Percentiles rank a stretch among this genome's conserved stretches.
phyloP scores from a whole-genome alignment of 1,140 invertebrate species.

The Pomacea maculata region DNA sequence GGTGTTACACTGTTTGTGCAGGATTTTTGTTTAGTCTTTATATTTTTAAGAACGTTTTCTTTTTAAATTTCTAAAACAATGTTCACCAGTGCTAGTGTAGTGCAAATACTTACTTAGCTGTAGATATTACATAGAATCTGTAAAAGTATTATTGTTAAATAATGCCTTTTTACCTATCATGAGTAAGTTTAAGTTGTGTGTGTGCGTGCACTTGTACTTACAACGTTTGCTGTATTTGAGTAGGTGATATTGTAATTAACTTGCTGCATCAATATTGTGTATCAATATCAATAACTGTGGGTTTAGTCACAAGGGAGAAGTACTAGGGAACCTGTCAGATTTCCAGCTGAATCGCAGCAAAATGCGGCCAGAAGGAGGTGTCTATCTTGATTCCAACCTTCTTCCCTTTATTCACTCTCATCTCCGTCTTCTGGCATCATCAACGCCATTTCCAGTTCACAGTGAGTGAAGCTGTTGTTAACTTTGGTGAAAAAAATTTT shows the following conservation, averaged over 20 bases:
- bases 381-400: slow-evolving; percentile 56
- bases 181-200: not conserved
- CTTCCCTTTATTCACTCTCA: slow-evolving; percentile 40
- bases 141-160: not conserved
- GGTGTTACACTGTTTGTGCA: no score
- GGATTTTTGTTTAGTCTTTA: no score
- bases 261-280: not conserved
- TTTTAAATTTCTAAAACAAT: not conserved
- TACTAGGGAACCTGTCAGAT: slow-evolving; percentile 62
- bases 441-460: slow-evolving; percentile 14
- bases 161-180: not conserved
- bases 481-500: no score
- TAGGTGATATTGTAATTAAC: not conserved
- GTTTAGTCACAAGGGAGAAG: slow-evolving; percentile 56
- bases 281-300: not conserved
- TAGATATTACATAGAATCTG: not conserved
- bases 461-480: not conserved
- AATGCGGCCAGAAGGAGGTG: slow-evolving; percentile 47
- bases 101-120: not conserved
- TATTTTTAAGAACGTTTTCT: no score
- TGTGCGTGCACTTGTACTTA: not conserved
- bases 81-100: not conserved
- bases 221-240: not conserved
- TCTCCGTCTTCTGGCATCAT: slow-evolving; percentile 28
- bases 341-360: slow-evolving; percentile 63